Evolutionary conservation across 2,797 vertebrate species (phyloP).

Genomic region (Sebastes umbrosus): DNA sequence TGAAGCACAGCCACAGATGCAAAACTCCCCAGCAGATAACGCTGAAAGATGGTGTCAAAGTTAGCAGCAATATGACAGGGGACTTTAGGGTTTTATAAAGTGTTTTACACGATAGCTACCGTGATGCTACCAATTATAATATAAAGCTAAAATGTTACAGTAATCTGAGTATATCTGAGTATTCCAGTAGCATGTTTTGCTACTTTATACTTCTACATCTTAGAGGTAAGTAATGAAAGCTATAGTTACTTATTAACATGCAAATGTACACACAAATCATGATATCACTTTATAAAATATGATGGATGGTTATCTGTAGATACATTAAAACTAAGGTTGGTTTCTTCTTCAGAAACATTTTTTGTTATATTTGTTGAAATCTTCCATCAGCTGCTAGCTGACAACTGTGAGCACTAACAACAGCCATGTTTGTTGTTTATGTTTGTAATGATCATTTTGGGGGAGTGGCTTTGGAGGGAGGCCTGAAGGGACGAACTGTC

Average conservation of each 20-base stretch:
- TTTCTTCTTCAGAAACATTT: fast-evolving
- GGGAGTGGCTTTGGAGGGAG: too few relatives aligned
- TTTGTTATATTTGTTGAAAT: too few relatives aligned
- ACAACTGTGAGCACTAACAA: too few relatives aligned
- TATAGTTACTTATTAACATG: neutral
- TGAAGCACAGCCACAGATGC: conserved; percentile 12
- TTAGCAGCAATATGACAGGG: neutral
- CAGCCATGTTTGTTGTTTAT: too few relatives aligned
- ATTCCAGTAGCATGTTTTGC: neutral
- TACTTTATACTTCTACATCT: neutral
- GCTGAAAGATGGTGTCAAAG: neutral
- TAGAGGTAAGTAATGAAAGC: neutral
- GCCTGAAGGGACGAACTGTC: too few relatives aligned
- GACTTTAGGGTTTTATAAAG: neutral
- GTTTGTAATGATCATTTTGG: too few relatives aligned
- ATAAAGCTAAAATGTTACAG: neutral
- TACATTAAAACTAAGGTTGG: too few relatives aligned
- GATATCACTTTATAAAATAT: neutral
- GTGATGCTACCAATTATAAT: neutral
- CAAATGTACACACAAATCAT: neutral
- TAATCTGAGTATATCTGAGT: neutral
- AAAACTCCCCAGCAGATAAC: neutral
- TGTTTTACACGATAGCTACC: too few relatives aligned
- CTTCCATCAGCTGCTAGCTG: too few relatives aligned
- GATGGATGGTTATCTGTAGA: neutral